Evolutionary conservation across 2,888 invertebrate species (phyloP), one percentile per base, ranked within the genome.

Genomic region (Pimpla rufipes): DNA sequence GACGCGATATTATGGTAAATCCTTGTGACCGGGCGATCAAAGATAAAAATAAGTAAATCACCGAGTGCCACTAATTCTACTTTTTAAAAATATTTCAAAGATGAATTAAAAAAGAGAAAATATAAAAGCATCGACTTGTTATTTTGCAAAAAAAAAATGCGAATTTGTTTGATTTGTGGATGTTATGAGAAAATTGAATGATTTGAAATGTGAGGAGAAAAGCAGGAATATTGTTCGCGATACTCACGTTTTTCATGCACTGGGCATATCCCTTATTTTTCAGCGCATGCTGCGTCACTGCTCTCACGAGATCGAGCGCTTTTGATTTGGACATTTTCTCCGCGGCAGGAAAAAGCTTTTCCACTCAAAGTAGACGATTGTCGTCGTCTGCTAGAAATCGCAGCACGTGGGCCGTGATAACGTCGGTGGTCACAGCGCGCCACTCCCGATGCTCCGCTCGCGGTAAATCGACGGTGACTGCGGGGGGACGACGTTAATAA

Each of bases 211-310:
- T n/a, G 52, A 55, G 64, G 8, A 37, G 21, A 18, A 55, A 76
- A 59, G 5, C 2, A 40, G 35, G 37, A 23, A n/a, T 23, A 71
- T 45, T 8, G 10, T 23, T 16, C 16, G 55, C 11, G 5, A 76
- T 42, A 88, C 89, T 89, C 86, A 95, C 95, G 88, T 94, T 94
- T 85, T 93, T 93, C 84, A 95, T 87, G 45, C 93, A 93, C 42
- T 90, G 91, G 55, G 94, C 94, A 83, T 94, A 94, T 8, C 93
- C 93, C 2, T 93, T 93, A 0, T 92, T 84, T 47, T 92, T 92
- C 0, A 89, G 59, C 0, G 93, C 81, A 79, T 73, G 90, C 7
- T 93, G 91, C 0, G 93, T 87, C 7, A 94, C n/a, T 45, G 88
- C 78, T 88, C 93, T 94, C 0, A 94, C 76, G 21, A 94, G 87